Conservation (phyloP, 2,888 invertebrate genomes). For the Bellardia bayeri region DNA sequence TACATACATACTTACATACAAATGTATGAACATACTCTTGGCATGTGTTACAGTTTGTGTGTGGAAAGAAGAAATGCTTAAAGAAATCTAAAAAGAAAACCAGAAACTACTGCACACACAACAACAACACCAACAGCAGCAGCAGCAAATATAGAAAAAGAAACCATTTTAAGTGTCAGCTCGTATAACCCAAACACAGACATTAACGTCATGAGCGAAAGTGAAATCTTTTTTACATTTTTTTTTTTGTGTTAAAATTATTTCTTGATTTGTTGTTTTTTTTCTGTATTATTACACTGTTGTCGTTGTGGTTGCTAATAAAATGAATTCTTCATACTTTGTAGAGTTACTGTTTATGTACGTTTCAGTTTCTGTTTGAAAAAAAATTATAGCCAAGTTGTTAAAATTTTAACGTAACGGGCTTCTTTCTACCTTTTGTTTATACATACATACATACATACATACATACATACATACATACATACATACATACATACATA, state of each 20-base stretch:
- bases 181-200: conserved; percentile 27
- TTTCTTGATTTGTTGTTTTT: conserved; percentile 20
- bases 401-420: conserved; percentile 56
- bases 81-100: conserved; percentile 70
- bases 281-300: conserved; percentile 40
- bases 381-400: conserved; percentile 33
- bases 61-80: conserved; percentile 70
- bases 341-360: conserved; percentile 27
- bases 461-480: too few species aligned
- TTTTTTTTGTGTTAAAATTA: conserved; percentile 10
- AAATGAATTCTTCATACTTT: conserved; percentile 69
- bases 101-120: conserved; percentile 56
- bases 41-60: conserved; percentile 4
- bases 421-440: conserved; percentile 69
- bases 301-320: conserved; percentile 67
- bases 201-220: conserved; percentile 82
- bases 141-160: conserved; percentile 61
- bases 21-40: not conserved
- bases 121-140: conserved; percentile 27
- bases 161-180: conserved; percentile 61
- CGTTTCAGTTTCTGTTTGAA: conserved; percentile 20
- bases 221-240: conserved; percentile 80
- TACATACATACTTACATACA: too few species aligned
- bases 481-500: conserved; percentile 17
- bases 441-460: conserved; percentile 22